These are phyloP conservation scores for Mastomys natalensis DNA, from an alignment of 2,113 vertebrate genomes.

Conservation along the genomic window DNA sequence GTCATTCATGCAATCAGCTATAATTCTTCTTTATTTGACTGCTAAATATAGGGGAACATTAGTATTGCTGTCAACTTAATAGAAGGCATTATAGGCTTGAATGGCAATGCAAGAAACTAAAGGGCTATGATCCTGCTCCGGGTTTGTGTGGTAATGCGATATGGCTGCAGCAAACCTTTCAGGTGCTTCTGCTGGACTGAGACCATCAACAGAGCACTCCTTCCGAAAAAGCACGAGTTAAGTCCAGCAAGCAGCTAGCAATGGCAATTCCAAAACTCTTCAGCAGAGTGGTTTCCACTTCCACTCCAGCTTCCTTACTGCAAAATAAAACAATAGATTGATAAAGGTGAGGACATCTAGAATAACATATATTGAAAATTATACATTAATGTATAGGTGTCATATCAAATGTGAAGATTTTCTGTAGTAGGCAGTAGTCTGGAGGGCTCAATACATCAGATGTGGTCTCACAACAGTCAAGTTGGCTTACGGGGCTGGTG, in stretches of 20 bases:
- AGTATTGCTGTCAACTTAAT: slow-evolving; percentile 73
- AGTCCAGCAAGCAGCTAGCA: slow-evolving; percentile 64
- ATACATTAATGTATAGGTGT: not conserved
- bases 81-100: slow-evolving; percentile 72
- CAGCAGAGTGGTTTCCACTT: slow-evolving; percentile 67
- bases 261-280: slow-evolving; percentile 65
- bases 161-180: slow-evolving; percentile 36
- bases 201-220: slow-evolving; percentile 58
- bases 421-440: not conserved
- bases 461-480: accelerated
- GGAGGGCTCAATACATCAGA: not conserved
- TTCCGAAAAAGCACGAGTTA: slow-evolving; percentile 38
- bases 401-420: not conserved
- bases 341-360: not conserved
- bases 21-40: slow-evolving; percentile 83
- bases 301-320: slow-evolving; percentile 79
- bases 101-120: slow-evolving; percentile 48
- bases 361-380: not conserved
- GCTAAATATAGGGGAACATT: slow-evolving; percentile 61
- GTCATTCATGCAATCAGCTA: slow-evolving; percentile 61
- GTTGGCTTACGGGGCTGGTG: not conserved
- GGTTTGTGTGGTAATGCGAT: slow-evolving; percentile 52
- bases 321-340: slow-evolving; percentile 79
- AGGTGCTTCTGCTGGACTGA: slow-evolving; percentile 53
- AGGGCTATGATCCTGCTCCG: slow-evolving; percentile 38